Base-by-base conservation (phyloP, 2,797 vertebrate species). In the Trichosurus vulpecula region DNA sequence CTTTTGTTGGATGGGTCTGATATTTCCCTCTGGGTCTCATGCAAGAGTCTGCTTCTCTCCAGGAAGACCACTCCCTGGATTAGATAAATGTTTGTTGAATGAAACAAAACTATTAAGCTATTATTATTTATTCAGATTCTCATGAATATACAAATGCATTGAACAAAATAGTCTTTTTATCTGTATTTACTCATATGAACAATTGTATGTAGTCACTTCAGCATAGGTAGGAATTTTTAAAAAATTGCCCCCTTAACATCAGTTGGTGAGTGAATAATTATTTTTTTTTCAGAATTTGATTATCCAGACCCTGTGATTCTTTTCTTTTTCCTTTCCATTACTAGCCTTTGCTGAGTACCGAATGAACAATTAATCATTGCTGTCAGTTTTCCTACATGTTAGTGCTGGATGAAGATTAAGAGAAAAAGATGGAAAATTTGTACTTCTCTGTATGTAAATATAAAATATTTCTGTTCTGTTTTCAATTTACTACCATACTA, bases 11-110 rank as follows among this genome's bases (percentile, higher is more conserved):
- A 30, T 94, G 25, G 3, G 35, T 94, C 94, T 93, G 9, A 91
- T 30, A 52, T 30, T 96, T 93, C 93, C 30, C 55, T 94, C 92
- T 55, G 22, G 56, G 41, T 93, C 35, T 94, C 12, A 89, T 16
- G 93, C 52, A 57, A 52, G 61, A 91, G 29, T 94, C 74, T 56
- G 90, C 94, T 54, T 52, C 94, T 29, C 10, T 54, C 35, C 61
- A 54, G 61, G 22, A 29, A n/a, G 9, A 41, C 25, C 27, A 74
- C 14, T 74, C 91, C 74, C 58, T 97, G 81, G 6, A 94, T 54
- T 89, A 12, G 11, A 92, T 81, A 89, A 87, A 25, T 92, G 12
- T 92, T 90, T 95, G 11, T 94, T 87, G 27, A 94, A 41, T 90
- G 29, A 81, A 87, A 47, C 13, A 66, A 81, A 81, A 87, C 41